Conservation (phyloP, 2,888 invertebrate species). For the Augochlorella aurata region DNA sequence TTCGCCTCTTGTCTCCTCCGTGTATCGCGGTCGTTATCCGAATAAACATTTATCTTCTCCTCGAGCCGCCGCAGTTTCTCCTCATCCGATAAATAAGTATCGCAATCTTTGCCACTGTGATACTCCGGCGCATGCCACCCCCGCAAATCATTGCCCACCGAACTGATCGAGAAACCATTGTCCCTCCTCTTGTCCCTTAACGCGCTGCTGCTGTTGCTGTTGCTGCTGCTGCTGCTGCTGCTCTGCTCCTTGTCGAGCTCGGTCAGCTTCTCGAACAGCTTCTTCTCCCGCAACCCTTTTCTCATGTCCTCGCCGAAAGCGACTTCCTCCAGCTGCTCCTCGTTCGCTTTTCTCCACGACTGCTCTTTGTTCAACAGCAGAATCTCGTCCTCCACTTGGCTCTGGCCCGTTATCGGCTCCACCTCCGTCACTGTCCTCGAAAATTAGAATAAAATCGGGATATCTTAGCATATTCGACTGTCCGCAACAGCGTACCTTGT, state of each 20-base stretch:
- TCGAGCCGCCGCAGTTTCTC: conserved; percentile 47
- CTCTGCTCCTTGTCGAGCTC: conserved; percentile 54
- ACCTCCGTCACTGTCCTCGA: conserved; percentile 17
- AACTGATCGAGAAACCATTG: not conserved
- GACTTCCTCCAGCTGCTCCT: conserved; percentile 70
- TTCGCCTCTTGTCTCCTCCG: conserved; percentile 14
- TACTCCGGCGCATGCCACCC: not conserved
- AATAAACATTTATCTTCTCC: conserved; percentile 59
- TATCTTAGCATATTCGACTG: not conserved
- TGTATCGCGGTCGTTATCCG: conserved; percentile 42
- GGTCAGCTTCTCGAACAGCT: conserved; percentile 59
- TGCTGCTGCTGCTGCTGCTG: no score
- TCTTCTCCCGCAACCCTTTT: conserved; percentile 47
- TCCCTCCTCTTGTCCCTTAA: not conserved
- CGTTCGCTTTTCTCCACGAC: conserved; percentile 70
- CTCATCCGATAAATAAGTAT: conserved; percentile 18
- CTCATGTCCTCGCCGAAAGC: conserved; percentile 71
- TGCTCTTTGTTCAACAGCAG: conserved; percentile 71
- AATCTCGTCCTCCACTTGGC: conserved; percentile 67
- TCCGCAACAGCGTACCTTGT: not conserved
- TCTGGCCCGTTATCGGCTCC: conserved; percentile 62
- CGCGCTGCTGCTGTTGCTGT: no score
- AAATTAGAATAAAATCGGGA: not conserved
- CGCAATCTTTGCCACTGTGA: conserved; percentile 4
- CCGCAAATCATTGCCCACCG: conserved; percentile 5